Evolutionary conservation across 2,888 invertebrate genomes (phyloP).

Genomic region (Lochmaea capreae): DNA sequence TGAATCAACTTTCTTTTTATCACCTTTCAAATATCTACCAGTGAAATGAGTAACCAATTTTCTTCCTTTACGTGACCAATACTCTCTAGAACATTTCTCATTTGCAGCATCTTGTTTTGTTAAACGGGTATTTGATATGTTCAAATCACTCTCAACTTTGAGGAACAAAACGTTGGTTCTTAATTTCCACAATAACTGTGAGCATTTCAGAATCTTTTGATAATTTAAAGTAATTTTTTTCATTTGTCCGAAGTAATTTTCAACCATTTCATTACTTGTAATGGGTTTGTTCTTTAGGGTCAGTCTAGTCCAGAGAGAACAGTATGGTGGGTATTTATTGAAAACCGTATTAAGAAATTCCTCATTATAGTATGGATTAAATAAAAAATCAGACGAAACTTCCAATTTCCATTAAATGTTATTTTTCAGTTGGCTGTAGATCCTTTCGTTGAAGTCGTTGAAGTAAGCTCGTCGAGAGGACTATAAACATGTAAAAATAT

Average conservation of each 20-base stretch:
- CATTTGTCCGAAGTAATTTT: constrained; percentile 34
- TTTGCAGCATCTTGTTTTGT: neutral
- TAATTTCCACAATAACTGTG: neutral
- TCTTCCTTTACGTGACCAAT: neutral
- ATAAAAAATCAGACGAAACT: too few relatives aligned
- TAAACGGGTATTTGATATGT: neutral
- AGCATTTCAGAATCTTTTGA: constrained; percentile 10
- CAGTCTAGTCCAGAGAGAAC: constrained; percentile 30
- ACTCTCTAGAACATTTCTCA: neutral
- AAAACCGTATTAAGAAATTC: constrained; percentile 2
- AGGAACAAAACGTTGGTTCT: neutral
- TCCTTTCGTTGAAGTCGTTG: too few relatives aligned
- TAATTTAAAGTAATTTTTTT: neutral
- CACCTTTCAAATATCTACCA: neutral
- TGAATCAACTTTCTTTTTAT: neutral
- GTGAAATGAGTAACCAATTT: neutral
- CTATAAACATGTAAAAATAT: too few relatives aligned
- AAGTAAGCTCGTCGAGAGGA: too few relatives aligned
- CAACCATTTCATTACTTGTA: constrained; percentile 24
- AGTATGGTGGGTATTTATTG: constrained; percentile 30
- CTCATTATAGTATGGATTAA: neutral
- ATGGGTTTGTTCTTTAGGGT: constrained; percentile 14
- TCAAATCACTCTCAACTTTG: neutral
- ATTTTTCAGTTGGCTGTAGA: too few relatives aligned
- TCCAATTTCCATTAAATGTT: too few relatives aligned